These are phyloP conservation scores for Raja brachyura DNA, from an alignment of 2,113 vertebrate species.

Conservation along the genomic window DNA sequence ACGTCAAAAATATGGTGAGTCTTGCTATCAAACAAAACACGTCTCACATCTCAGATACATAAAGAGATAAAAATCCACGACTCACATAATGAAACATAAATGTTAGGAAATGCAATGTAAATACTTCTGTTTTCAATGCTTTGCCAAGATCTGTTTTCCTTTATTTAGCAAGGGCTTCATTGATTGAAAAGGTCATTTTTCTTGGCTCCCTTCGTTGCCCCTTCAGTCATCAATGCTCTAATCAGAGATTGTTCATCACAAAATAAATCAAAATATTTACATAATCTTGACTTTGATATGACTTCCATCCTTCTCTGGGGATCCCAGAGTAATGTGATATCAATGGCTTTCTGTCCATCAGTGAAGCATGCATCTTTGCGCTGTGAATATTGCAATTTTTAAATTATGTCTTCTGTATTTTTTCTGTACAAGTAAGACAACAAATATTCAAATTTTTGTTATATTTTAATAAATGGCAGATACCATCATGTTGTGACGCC, in stretches of 20 bases:
- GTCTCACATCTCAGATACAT: not conserved
- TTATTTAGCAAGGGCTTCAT: not conserved
- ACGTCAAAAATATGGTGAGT: not conserved
- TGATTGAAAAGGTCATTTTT: not conserved
- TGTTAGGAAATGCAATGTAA: not conserved
- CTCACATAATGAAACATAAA: not conserved
- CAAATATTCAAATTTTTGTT: not conserved
- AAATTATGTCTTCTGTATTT: not conserved
- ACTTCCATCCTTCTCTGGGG: not conserved
- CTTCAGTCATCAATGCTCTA: not conserved
- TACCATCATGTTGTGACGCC: no score
- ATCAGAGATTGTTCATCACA: not conserved
- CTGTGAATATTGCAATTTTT: not conserved
- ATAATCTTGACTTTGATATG: not conserved
- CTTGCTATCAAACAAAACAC: not conserved
- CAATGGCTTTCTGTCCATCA: not conserved
- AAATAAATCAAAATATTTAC: not conserved
- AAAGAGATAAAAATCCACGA: not conserved
- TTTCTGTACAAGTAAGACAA: not conserved
- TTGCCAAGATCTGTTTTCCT: not conserved
- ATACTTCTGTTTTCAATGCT: not conserved
- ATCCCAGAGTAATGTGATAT: not conserved
- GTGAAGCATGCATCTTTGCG: not conserved
- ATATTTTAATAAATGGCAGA: not conserved
- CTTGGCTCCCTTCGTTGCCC: not conserved